Evolutionary conservation across 2,888 invertebrate genomes (phyloP).

Genomic region (Drosophila emarginata): DNA sequence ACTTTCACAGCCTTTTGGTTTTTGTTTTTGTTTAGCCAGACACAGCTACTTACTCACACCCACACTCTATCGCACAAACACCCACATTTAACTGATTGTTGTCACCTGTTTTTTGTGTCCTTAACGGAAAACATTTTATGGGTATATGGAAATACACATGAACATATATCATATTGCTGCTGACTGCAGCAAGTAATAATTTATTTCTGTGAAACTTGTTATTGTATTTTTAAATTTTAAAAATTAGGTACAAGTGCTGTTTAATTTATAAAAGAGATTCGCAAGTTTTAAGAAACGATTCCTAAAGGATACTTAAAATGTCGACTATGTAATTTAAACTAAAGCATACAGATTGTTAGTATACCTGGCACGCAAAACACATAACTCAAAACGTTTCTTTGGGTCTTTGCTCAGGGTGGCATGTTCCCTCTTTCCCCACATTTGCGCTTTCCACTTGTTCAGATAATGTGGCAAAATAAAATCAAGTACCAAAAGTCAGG

Average conservation of each 20-base stretch:
- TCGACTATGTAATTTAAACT: conserved; percentile 3
- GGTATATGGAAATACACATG: conserved; percentile 8
- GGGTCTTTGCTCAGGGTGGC: not conserved
- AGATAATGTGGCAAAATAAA: conserved; percentile 72
- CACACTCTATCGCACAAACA: not conserved
- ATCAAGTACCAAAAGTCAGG: conserved; percentile 59
- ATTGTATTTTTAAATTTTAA: not conserved
- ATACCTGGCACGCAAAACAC: conserved; percentile 71
- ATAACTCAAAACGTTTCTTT: conserved; percentile 68
- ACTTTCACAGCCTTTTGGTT: conserved; percentile 57
- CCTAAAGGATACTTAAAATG: conserved; percentile 21
- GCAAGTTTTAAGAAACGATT: not conserved
- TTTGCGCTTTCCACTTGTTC: conserved; percentile 31
- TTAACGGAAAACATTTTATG: not conserved
- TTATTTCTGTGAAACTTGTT: not conserved
- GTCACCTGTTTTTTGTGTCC: conserved; percentile 58
- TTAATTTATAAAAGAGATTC: not conserved
- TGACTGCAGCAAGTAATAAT: not conserved
- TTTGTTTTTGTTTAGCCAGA: conserved; percentile 58
- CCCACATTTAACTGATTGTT: conserved; percentile 52
- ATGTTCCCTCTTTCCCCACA: not conserved
- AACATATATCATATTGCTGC: not conserved
- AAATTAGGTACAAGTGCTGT: not conserved
- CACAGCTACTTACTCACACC: conserved; percentile 16
- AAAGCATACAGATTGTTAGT: conserved; percentile 38